Percentiles rank a stretch among this genome's conserved stretches.
Conservation (phyloP, 2,797 vertebrate genomes). For the Sebastes hubbsi region DNA sequence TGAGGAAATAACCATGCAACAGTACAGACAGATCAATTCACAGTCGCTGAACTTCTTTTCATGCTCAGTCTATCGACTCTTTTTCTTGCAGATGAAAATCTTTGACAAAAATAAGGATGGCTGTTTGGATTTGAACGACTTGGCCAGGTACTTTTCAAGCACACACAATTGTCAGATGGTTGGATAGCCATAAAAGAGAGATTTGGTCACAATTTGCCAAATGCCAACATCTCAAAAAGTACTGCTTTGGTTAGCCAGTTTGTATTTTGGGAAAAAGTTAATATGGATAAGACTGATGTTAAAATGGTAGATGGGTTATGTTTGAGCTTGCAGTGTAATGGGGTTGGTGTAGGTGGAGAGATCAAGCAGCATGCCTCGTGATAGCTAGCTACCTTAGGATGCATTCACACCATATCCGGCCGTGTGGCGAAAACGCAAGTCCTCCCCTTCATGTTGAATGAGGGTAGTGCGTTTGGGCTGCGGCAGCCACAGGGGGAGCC, state of each 20-base stretch:
- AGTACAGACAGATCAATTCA: not conserved
- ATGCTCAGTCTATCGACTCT: not conserved
- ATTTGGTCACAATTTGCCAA: not conserved
- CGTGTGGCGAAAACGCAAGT: no score
- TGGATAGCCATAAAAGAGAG: not conserved
- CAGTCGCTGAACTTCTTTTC: not conserved
- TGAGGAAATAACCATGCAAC: not conserved
- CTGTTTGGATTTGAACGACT: slow-evolving; percentile 93
- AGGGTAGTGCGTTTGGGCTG: no score
- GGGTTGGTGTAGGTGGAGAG: not conserved
- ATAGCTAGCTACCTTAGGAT: no score
- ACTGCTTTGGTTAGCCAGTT: not conserved
- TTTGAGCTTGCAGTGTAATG: not conserved
- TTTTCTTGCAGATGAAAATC: slow-evolving; percentile 91
- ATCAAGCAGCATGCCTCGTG: not conserved
- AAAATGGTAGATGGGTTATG: not conserved
- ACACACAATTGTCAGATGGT: not conserved
- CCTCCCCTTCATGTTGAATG: no score
- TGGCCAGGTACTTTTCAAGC: slow-evolving; percentile 86
- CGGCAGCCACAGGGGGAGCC: no score
- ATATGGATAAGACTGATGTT: not conserved
- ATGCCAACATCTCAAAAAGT: not conserved
- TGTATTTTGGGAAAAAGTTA: not conserved
- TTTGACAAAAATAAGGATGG: slow-evolving; percentile 98
- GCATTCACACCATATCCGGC: no score